These are phyloP conservation scores for Drosophila borealis DNA, from an alignment of 2,888 invertebrate species.

Conservation along the genomic window DNA sequence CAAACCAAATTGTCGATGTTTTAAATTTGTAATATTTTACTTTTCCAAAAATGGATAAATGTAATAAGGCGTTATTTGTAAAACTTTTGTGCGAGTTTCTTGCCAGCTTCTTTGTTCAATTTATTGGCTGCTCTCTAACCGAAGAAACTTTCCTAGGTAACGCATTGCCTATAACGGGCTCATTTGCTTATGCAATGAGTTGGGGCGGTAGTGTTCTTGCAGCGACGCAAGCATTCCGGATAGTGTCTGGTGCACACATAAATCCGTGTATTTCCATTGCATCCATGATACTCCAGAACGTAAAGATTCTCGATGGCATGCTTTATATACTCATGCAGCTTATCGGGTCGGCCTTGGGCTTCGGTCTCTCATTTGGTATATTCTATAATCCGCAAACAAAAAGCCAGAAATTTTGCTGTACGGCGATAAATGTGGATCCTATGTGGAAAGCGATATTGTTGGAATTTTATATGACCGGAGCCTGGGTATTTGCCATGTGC, in stretches of 20 bases:
- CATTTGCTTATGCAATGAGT: constrained; percentile 1
- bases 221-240: constrained; percentile 48
- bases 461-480: constrained; percentile 38
- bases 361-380: neutral
- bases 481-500: constrained; percentile 48
- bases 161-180: no score
- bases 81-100: constrained; percentile 35
- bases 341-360: constrained; percentile 20
- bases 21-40: neutral
- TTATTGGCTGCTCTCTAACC: constrained; percentile 24
- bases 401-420: neutral
- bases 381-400: no score
- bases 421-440: fast-evolving
- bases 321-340: constrained; percentile 42
- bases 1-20: constrained; percentile 21
- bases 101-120: constrained; percentile 23
- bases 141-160: no score
- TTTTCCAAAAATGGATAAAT: constrained; percentile 25
- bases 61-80: constrained; percentile 5
- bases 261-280: constrained; percentile 51
- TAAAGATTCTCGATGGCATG: constrained; percentile 5
- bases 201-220: constrained; percentile 46
- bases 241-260: constrained; percentile 53
- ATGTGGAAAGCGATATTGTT: constrained; percentile 30
- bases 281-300: constrained; percentile 39